phyloP scores from a whole-genome alignment of 2,797 vertebrate species.

The Cygnus olor region DNA sequence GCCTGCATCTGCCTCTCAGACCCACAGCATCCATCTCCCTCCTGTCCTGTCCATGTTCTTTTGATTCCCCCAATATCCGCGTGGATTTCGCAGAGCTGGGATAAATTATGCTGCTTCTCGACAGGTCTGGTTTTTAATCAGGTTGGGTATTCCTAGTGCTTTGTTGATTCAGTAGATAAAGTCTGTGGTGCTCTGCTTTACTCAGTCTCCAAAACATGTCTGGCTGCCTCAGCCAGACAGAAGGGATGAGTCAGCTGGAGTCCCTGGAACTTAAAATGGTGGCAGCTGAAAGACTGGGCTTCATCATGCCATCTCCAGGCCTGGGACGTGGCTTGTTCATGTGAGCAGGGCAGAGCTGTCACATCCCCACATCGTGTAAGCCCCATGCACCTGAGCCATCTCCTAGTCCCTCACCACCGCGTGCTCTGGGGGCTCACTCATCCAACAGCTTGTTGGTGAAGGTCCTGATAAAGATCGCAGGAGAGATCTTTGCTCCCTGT shows the following conservation, averaged over 20 bases:
- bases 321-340: not conserved
- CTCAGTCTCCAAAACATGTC: not conserved
- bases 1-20: not conserved
- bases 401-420: not conserved
- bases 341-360: not conserved
- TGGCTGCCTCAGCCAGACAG: not conserved
- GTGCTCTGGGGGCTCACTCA: not conserved
- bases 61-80: not conserved
- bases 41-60: not conserved
- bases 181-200: not conserved
- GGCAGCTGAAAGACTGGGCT: not conserved
- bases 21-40: not conserved
- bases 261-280: not conserved
- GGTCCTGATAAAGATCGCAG: not conserved
- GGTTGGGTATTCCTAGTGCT: not conserved
- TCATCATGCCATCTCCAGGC: accelerated
- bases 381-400: not conserved
- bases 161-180: not conserved
- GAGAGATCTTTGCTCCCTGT: not conserved
- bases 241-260: not conserved
- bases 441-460: not conserved
- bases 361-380: not conserved
- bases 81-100: not conserved
- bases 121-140: not conserved
- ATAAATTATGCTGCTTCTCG: not conserved